These are phyloP conservation scores for Drosophila meridionalis DNA, from an alignment of 2,888 invertebrate species.

Conservation along the genomic window DNA sequence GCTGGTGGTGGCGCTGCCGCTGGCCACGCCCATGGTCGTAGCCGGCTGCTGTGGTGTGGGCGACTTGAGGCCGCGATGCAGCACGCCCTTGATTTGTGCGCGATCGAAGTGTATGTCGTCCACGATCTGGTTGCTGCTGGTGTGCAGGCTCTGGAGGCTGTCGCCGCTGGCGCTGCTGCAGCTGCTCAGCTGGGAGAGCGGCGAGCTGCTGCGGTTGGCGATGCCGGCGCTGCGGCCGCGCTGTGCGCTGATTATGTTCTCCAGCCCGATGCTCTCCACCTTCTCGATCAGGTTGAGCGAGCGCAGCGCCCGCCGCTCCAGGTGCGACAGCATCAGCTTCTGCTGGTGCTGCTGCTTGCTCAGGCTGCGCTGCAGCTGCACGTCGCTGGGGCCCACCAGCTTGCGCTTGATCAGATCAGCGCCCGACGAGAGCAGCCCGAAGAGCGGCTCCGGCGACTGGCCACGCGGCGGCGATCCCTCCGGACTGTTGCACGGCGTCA, in stretches of 20 bases:
- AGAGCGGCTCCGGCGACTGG: slow-evolving; percentile 85
- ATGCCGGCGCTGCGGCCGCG: slow-evolving; percentile 86
- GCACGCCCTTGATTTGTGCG: slow-evolving; percentile 81
- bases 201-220: slow-evolving; percentile 88
- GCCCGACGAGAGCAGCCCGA: slow-evolving; percentile 88
- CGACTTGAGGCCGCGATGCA: slow-evolving; percentile 80
- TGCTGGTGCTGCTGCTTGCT: slow-evolving; percentile 80
- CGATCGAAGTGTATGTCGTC: slow-evolving; percentile 86
- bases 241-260: slow-evolving; percentile 88
- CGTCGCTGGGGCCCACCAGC: slow-evolving; percentile 86
- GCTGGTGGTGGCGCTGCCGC: slow-evolving; percentile 58
- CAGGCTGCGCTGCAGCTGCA: slow-evolving; percentile 80
- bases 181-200: slow-evolving; percentile 92
- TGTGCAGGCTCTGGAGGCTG: slow-evolving; percentile 88
- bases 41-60: slow-evolving; percentile 55
- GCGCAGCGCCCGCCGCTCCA: slow-evolving; percentile 85
- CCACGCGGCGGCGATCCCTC: slow-evolving; percentile 87
- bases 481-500: slow-evolving; percentile 95
- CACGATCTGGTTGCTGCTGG: slow-evolving; percentile 83
- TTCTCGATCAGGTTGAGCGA: slow-evolving; percentile 88
- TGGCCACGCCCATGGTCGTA: slow-evolving; percentile 11
- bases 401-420: slow-evolving; percentile 89
- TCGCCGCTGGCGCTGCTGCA: slow-evolving; percentile 88
- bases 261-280: slow-evolving; percentile 89
- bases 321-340: slow-evolving; percentile 83